Percentiles rank a stretch among this genome's conserved stretches.
Evolutionary conservation across 2,888 invertebrate genomes (phyloP).

Genomic region (Drymonia ruficornis): DNA sequence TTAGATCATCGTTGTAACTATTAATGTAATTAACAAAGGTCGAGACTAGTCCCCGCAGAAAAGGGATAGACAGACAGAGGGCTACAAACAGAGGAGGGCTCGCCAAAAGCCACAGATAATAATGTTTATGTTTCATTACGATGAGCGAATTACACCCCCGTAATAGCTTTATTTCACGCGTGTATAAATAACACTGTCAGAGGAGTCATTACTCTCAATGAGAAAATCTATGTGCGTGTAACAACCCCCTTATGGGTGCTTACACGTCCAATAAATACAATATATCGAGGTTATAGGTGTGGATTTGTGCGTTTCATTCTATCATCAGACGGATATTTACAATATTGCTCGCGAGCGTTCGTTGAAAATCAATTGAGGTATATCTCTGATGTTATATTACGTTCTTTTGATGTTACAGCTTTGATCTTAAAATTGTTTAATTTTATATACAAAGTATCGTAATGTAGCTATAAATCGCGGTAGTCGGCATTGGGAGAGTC

Average conservation of each 20-base stretch:
- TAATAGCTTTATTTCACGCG: conserved; percentile 1
- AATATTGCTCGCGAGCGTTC: not conserved
- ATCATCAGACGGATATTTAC: not conserved
- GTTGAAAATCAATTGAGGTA: conserved; percentile 2
- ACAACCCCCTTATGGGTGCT: conserved; percentile 7
- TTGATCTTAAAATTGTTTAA: not conserved
- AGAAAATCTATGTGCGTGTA: conserved; percentile 8
- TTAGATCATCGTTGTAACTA: too few species aligned
- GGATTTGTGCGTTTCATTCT: conserved; percentile 2
- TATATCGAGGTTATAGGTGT: not conserved
- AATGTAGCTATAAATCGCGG: conserved; percentile 1
- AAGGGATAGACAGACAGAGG: conserved; percentile 3
- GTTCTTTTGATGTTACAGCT: not conserved
- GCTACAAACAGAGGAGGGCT: not conserved
- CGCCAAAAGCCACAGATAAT: conserved; percentile 4
- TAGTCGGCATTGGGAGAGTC: not conserved
- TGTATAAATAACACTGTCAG: conserved; percentile 6
- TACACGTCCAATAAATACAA: conserved; percentile 6
- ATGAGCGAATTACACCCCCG: not conserved
- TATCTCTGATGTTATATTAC: not conserved
- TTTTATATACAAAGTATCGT: conserved; percentile 2
- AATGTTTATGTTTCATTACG: conserved; percentile 6
- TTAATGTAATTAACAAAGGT: not conserved
- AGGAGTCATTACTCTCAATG: conserved; percentile 7
- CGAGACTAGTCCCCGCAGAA: conserved; percentile 3